A percentile compares a stretch with the other conserved stretches of the same genome.
These are phyloP conservation scores for Xenops minutus DNA, from an alignment of 2,797 vertebrate species.

Conservation along the genomic window DNA sequence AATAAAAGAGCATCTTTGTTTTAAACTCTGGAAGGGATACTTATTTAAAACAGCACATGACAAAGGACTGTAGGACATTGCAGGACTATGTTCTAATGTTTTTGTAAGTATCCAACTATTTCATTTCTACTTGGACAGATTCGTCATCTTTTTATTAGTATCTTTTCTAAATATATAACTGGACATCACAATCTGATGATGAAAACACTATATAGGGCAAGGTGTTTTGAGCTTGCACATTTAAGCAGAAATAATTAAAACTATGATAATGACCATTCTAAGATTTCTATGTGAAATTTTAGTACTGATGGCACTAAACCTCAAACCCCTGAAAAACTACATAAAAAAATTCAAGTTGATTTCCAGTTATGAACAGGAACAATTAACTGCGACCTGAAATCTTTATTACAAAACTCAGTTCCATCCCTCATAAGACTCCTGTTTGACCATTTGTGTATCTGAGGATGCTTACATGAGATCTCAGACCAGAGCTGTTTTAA, in stretches of 20 bases:
- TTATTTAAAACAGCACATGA: not conserved
- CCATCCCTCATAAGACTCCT: not conserved
- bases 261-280: not conserved
- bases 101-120: not conserved
- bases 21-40: not conserved
- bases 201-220: not conserved
- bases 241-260: not conserved
- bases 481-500: not conserved
- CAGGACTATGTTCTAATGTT: not conserved
- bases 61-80: not conserved
- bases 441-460: not conserved
- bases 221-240: not conserved
- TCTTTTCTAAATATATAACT: not conserved
- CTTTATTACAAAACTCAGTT: not conserved
- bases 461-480: not conserved
- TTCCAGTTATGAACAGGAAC: not conserved
- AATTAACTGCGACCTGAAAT: not conserved
- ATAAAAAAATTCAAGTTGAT: not conserved
- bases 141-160: accelerated
- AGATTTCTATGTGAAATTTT: not conserved
- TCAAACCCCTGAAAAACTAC: not conserved
- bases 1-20: not conserved
- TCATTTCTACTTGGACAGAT: not conserved
- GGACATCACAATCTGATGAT: not conserved
- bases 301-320: not conserved